These are phyloP conservation scores for Diplodus sargus DNA, from an alignment of 2,797 vertebrate species.

Conservation along the genomic window DNA sequence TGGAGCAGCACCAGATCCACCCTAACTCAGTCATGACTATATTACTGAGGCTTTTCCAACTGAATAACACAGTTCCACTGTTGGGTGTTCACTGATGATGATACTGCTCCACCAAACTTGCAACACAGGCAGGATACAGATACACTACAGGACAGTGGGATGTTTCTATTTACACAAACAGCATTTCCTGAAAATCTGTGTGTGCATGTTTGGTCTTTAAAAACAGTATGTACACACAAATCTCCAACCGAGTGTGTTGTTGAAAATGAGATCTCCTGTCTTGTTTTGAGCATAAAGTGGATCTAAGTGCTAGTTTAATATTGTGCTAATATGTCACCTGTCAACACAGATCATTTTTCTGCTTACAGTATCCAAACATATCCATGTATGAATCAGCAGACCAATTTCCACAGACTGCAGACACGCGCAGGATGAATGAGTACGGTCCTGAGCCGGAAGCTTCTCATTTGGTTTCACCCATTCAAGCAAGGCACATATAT, in stretches of 20 bases:
- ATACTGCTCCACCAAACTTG: slow-evolving; percentile 2
- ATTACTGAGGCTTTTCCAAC: slow-evolving; percentile 25
- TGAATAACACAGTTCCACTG: slow-evolving; percentile 14
- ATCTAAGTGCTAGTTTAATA: no score
- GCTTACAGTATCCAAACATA: slow-evolving; percentile 2
- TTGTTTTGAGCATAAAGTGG: no score
- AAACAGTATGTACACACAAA: not conserved
- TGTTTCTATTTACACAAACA: not conserved
- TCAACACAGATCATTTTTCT: slow-evolving; percentile 1
- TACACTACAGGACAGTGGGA: slow-evolving; percentile 6
- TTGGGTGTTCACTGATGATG: not conserved
- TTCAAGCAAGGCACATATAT: slow-evolving; percentile 52
- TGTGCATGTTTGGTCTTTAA: not conserved
- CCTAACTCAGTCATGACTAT: slow-evolving; percentile 16
- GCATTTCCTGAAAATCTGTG: not conserved
- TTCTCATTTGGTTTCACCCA: slow-evolving; percentile 53
- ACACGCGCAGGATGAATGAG: slow-evolving; percentile 53
- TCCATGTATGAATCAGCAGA: slow-evolving; percentile 26
- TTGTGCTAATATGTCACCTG: no score
- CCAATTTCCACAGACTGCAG: slow-evolving; percentile 10
- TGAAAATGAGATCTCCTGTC: no score
- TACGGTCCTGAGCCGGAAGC: slow-evolving; percentile 45
- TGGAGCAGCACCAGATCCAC: slow-evolving; percentile 19
- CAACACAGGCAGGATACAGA: not conserved
- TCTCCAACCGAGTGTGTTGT: not conserved